Evolutionary conservation across 2,888 invertebrate species (phyloP).

Genomic region (Cotesia congregata): DNA sequence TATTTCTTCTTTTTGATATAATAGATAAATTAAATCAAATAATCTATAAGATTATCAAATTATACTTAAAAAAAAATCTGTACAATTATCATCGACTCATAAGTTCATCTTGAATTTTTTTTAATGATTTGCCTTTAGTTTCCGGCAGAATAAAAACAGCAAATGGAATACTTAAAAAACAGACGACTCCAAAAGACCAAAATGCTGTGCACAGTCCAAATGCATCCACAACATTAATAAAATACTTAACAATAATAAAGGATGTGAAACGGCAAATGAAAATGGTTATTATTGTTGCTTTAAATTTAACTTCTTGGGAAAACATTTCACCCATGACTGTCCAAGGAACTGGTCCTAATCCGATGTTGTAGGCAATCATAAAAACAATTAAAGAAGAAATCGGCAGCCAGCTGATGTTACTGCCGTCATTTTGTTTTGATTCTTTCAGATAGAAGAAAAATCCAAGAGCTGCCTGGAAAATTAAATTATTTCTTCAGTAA

Average conservation of each 20-base stretch:
- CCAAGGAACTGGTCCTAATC: slow-evolving; percentile 85
- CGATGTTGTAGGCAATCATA: slow-evolving; percentile 82
- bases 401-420: slow-evolving; percentile 75
- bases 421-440: slow-evolving; percentile 67
- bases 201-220: slow-evolving; percentile 80
- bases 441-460: slow-evolving; percentile 77
- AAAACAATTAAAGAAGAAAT: slow-evolving; percentile 81
- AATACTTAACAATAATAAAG: slow-evolving; percentile 83
- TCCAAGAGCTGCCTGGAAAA: slow-evolving; percentile 72
- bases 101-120: slow-evolving; percentile 84
- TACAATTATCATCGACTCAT: too few species aligned
- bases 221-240: slow-evolving; percentile 73
- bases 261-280: slow-evolving; percentile 83
- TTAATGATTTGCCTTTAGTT: slow-evolving; percentile 89
- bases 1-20: too few species aligned
- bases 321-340: slow-evolving; percentile 87
- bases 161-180: slow-evolving; percentile 78
- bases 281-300: slow-evolving; percentile 82
- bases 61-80: too few species aligned
- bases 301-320: slow-evolving; percentile 82
- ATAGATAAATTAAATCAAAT: too few species aligned
- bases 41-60: too few species aligned
- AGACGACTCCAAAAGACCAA: slow-evolving; percentile 80
- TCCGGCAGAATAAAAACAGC: slow-evolving; percentile 84
- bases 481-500: not conserved